phyloP scores from a whole-genome alignment of 2,113 vertebrate species.

The Neogobius melanostomus region DNA sequence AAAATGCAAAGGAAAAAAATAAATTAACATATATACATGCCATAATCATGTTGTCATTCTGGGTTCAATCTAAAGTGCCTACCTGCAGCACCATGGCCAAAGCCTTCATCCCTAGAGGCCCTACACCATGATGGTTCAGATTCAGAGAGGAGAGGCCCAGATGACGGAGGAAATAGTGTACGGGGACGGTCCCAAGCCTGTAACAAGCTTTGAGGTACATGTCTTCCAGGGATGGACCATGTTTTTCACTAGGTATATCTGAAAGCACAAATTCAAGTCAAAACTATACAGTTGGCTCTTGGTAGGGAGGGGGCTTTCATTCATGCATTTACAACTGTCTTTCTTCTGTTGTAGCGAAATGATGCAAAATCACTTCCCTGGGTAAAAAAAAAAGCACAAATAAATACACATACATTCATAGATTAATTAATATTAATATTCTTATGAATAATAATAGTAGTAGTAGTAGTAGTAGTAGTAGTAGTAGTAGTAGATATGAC shows the following conservation, averaged over 20 bases:
- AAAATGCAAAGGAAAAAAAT: slow-evolving; percentile 7
- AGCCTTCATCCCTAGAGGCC: slow-evolving; percentile 75
- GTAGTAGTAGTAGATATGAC: too few relatives aligned
- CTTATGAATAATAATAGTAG: too few relatives aligned
- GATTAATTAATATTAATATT: too few relatives aligned
- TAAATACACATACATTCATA: too few relatives aligned
- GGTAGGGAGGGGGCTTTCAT: background rate
- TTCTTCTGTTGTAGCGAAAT: too few relatives aligned
- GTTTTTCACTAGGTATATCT: background rate
- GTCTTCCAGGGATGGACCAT: slow-evolving; percentile 19
- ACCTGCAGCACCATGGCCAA: slow-evolving; percentile 76
- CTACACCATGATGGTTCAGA: slow-evolving; percentile 76
- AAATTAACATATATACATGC: background rate
- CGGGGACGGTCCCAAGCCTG: slow-evolving; percentile 55
- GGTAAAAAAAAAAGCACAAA: too few relatives aligned
- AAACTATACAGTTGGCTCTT: background rate
- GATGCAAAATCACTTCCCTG: too few relatives aligned
- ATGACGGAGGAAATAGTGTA: slow-evolving; percentile 71
- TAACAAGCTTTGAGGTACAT: slow-evolving; percentile 74
- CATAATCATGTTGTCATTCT: background rate
- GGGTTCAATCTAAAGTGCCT: slow-evolving; percentile 18
- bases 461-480: too few relatives aligned
- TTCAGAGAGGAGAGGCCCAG: slow-evolving; percentile 66
- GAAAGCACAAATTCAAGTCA: background rate
- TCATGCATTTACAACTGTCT: too few relatives aligned